A percentile compares a stretch with the other conserved stretches of the same genome.
phyloP scores from a whole-genome alignment of 2,797 vertebrate species.

The Ibycter americanus region DNA sequence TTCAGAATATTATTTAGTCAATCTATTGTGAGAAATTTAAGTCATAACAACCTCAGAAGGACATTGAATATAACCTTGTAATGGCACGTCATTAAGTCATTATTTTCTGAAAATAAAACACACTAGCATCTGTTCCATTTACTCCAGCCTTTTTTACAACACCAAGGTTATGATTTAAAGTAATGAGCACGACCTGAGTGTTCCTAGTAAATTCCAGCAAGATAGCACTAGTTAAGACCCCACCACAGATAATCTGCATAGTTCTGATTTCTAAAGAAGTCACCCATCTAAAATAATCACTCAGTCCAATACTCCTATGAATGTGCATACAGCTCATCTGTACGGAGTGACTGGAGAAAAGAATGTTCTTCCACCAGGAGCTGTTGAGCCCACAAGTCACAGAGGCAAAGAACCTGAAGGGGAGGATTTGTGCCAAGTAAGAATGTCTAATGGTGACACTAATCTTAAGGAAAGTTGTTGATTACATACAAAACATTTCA shows the following conservation, averaged over 20 bases:
- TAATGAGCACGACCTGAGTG: background rate
- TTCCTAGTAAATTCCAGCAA: background rate
- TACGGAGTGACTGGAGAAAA: background rate
- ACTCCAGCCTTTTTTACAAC: background rate
- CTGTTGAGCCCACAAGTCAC: background rate
- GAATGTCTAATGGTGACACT: background rate
- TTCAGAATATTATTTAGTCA: constrained; percentile 10
- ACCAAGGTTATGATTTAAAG: background rate
- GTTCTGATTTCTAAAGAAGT: background rate
- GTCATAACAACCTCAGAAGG: background rate
- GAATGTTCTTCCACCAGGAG: background rate
- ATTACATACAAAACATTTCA: background rate
- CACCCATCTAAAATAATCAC: background rate
- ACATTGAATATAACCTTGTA: background rate
- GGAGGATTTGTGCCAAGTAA: background rate
- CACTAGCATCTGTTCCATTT: background rate
- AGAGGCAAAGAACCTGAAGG: background rate
- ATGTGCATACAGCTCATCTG: background rate
- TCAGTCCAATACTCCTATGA: background rate
- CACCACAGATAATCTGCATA: background rate
- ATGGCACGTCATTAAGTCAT: background rate
- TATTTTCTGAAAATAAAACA: constrained; percentile 39
- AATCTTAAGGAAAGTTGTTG: background rate
- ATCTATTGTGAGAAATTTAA: background rate
- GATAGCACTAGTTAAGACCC: background rate